Base-by-base conservation (phyloP, 2,888 invertebrate genomes). In the Drosophila fulvimacula region DNA sequence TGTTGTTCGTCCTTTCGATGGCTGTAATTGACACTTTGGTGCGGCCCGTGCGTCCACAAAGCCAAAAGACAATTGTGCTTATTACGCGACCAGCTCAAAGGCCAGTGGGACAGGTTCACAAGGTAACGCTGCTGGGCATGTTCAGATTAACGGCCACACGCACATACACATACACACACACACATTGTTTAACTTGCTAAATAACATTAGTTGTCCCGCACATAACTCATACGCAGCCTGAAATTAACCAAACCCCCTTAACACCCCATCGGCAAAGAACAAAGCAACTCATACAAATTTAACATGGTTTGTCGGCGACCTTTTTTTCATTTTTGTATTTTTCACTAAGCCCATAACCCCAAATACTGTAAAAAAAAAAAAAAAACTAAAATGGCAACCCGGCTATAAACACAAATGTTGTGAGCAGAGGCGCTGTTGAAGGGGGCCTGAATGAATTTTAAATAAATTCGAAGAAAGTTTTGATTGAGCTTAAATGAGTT, bases 1-100 rank as follows among this genome's bases (percentile, higher is more conserved):
- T 57, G 51, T 32, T 65, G 72, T 65, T 38, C 41, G 57, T 53
- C 66, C 53, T 46, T 56, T 76, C 61, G 42, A 69, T 69, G 75
- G 38, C 79, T 82, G 82, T 82, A 82, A 88, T 88, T 85, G 82
- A 82, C 82, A 85, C 79, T 73, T 82, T 60, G 65, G 42, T 49
- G 30, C 55, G 38, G 9, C 24, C 63, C 58, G 52, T 51, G 39
- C 32, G 15, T 30, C 34, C 49, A 53, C 74, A 82, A 85, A 69
- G 65, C 46, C 61, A 49, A 78, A 85, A 87, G 68, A 82, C 82
- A 88, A 84, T 82, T 81, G 79, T 68, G 61, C 85, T 85, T 72
- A 85, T 88, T 82, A 41, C 34, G 68, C 60, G 57, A 39, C 59
- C 46, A 41, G n/a, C 61, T 58, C 80, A 73, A 76, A 71, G 63